A percentile compares a stretch with the other conserved stretches of the same genome.
These are phyloP conservation scores for Gandaritis pyraliata DNA, from an alignment of 2,888 invertebrate genomes.

Conservation along the genomic window DNA sequence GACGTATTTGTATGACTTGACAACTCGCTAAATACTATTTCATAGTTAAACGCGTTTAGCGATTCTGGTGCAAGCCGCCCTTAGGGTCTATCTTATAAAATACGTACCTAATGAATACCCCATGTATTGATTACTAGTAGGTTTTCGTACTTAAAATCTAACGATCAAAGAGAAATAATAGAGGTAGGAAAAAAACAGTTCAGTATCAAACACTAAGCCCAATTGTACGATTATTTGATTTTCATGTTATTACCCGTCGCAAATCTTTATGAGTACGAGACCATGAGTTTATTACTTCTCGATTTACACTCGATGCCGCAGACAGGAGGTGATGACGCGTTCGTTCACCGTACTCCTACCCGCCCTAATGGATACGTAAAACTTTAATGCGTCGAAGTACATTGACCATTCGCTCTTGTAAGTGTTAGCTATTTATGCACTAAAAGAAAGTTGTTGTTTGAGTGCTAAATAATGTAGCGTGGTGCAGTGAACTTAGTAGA, in stretches of 20 bases:
- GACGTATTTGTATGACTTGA: too few species aligned
- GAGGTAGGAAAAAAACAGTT: too few species aligned
- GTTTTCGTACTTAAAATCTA: too few species aligned
- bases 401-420: constrained; percentile 40
- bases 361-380: constrained; percentile 62
- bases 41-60: too few species aligned
- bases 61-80: too few species aligned
- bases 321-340: constrained; percentile 40
- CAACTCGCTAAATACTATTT: too few species aligned
- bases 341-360: constrained; percentile 57
- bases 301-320: constrained; percentile 6
- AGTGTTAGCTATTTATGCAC: constrained; percentile 24
- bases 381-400: constrained; percentile 56
- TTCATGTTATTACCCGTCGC: not conserved
- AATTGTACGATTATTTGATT: too few species aligned
- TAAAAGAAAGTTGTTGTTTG: constrained; percentile 15
- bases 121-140: too few species aligned
- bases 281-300: constrained; percentile 14
- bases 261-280: not conserved
- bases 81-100: too few species aligned
- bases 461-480: constrained; percentile 23
- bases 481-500: constrained; percentile 11
- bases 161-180: too few species aligned
- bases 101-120: too few species aligned
- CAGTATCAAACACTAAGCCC: too few species aligned